These are phyloP conservation scores for Megalops cyprinoides DNA, from an alignment of 2,797 vertebrate genomes.

Conservation along the genomic window DNA sequence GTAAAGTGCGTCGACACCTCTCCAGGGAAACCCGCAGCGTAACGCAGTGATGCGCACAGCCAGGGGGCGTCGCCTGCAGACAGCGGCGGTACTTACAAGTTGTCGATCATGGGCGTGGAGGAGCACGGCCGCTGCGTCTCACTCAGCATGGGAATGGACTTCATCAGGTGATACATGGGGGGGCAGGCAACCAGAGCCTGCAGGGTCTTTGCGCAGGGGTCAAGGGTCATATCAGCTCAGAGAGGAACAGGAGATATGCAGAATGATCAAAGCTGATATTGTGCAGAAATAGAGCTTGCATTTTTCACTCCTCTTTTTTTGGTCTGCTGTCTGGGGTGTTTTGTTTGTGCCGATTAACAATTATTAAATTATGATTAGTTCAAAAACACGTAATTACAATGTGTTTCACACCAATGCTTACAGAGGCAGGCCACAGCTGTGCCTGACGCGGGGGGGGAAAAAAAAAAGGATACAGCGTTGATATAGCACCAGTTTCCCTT, in stretches of 20 bases:
- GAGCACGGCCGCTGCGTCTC: slow-evolving; percentile 89
- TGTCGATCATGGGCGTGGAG: slow-evolving; percentile 97
- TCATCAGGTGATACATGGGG: slow-evolving; percentile 99
- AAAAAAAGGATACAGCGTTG: slow-evolving; percentile 97
- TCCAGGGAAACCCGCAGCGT: no score
- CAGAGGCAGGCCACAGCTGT: neutral
- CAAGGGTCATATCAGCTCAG: neutral
- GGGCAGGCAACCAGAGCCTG: slow-evolving; percentile 97
- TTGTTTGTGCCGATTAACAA: no score
- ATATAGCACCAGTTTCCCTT: slow-evolving; percentile 99
- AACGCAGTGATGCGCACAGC: no score
- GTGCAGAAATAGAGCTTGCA: no score
- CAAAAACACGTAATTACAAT: no score
- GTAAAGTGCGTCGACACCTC: no score
- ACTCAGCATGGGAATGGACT: slow-evolving; percentile 91
- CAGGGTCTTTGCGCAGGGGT: slow-evolving; percentile 79
- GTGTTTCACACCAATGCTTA: neutral
- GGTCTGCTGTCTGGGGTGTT: no score
- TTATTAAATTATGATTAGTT: no score
- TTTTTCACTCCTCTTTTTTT: no score
- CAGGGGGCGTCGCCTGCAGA: no score
- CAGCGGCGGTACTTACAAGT: slow-evolving; percentile 88
- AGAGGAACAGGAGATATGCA: neutral
- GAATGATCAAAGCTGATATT: no score
- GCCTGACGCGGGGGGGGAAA: neutral